A percentile compares a stretch with the other conserved stretches of the same genome.
These are phyloP conservation scores for Emydura subglobosa DNA, from an alignment of 2,113 vertebrate genomes.

Conservation along the genomic window DNA sequence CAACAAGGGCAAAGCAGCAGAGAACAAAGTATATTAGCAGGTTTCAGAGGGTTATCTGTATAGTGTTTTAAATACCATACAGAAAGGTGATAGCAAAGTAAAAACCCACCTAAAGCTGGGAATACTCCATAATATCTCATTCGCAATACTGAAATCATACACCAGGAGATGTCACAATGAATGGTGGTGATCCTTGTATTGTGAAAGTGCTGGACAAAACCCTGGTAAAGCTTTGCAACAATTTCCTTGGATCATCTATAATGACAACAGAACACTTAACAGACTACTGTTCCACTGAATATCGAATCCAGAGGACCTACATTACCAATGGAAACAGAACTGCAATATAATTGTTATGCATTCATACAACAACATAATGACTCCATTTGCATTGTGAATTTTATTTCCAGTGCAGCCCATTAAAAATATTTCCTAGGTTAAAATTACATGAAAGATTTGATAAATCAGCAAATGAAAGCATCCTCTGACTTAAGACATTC, in stretches of 20 bases:
- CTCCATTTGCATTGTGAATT: constrained; percentile 6
- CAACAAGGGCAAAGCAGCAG: constrained; percentile 56
- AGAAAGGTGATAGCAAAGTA: constrained; percentile 34
- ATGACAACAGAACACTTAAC: constrained; percentile 33
- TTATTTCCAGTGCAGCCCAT: neutral
- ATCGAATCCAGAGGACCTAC: neutral
- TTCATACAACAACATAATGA: neutral
- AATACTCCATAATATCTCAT: constrained; percentile 35
- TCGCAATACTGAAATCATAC: constrained; percentile 49
- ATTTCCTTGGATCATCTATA: constrained; percentile 23
- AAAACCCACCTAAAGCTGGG: constrained; percentile 17
- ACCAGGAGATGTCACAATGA: constrained; percentile 54
- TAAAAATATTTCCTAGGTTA: neutral
- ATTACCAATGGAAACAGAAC: neutral
- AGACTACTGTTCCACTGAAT: constrained; percentile 22
- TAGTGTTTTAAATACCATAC: neutral
- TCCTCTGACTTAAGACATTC: neutral
- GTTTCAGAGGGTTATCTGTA: constrained; percentile 35
- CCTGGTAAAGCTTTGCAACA: constrained; percentile 65
- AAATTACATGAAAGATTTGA: constrained; percentile 18
- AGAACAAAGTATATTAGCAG: constrained; percentile 38
- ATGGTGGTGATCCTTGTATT: constrained; percentile 43
- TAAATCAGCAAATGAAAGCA: neutral
- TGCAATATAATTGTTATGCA: neutral
- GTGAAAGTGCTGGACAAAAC: constrained; percentile 54